Conservation (phyloP, 2,113 vertebrate species). For the Cyanocitta stelleri region DNA sequence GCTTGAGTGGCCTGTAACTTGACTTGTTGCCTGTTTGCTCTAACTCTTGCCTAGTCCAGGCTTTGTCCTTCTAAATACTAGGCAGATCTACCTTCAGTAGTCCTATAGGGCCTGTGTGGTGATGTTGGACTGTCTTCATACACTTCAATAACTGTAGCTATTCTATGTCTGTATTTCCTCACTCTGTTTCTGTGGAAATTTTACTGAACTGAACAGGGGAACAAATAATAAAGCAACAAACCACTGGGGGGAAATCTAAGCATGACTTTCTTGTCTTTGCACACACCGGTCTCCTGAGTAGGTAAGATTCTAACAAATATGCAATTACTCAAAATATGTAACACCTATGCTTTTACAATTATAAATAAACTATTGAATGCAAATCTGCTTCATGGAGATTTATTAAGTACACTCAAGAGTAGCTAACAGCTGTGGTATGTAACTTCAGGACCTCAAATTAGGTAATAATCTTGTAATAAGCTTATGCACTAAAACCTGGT, state of each 20-base stretch:
- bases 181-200: background rate
- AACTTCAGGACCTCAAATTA: background rate
- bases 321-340: constrained; percentile 22
- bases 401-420: background rate
- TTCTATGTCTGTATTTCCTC: background rate
- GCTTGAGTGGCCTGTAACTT: background rate
- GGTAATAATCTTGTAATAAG: background rate
- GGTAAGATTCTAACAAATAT: constrained; percentile 4
- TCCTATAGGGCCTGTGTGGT: background rate
- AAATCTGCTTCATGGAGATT: background rate
- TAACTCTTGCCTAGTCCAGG: background rate
- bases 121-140: background rate
- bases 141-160: background rate
- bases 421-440: fast-evolving
- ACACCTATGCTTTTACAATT: background rate
- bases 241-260: background rate
- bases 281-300: background rate
- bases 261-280: constrained; percentile 1
- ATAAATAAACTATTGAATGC: constrained; percentile 36
- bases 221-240: background rate
- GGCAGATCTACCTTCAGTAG: background rate
- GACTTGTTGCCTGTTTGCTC: background rate
- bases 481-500: background rate
- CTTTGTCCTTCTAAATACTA: background rate
- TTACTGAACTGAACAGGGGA: background rate